Evolutionary conservation across 2,797 vertebrate genomes (phyloP).

Genomic region (Australoheros facetus): DNA sequence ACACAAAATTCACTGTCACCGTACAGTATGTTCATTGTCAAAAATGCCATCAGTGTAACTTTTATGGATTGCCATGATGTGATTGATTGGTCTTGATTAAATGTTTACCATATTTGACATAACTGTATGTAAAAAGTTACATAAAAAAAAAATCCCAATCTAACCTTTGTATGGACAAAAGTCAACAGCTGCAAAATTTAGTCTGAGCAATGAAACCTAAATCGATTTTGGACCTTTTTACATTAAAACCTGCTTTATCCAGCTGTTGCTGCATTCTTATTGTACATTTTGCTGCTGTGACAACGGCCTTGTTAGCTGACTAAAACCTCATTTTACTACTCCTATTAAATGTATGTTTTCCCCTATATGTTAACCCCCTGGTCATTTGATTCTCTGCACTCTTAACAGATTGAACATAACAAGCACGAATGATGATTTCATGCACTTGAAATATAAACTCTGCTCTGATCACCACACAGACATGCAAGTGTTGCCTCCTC

Average conservation of each 20-base stretch:
- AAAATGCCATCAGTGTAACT: slow-evolving; percentile 34
- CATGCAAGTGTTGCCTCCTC: slow-evolving; percentile 44
- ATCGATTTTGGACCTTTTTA: slow-evolving; percentile 15
- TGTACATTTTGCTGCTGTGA: not conserved
- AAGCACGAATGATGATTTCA: slow-evolving; percentile 54
- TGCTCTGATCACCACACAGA: slow-evolving; percentile 60
- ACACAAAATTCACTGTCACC: slow-evolving; percentile 47
- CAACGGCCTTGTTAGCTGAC: not conserved
- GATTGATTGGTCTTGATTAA: slow-evolving; percentile 30
- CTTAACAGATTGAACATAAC: slow-evolving; percentile 57
- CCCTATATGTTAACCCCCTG: slow-evolving; percentile 34
- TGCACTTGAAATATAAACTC: slow-evolving; percentile 62
- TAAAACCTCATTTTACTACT: slow-evolving; percentile 2
- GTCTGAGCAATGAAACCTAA: slow-evolving; percentile 13
- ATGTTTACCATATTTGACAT: slow-evolving; percentile 22
- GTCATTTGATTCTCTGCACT: slow-evolving; percentile 23
- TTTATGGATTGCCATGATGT: slow-evolving; percentile 39
- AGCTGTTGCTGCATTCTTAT: not conserved
- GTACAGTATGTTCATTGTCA: slow-evolving; percentile 62
- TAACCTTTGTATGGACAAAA: not conserved
- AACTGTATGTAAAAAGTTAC: slow-evolving; percentile 3
- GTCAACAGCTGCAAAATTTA: slow-evolving; percentile 4
- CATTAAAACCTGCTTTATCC: slow-evolving; percentile 24
- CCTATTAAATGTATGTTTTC: not conserved
- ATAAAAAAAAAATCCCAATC: not conserved